Conservation (phyloP, 2,797 vertebrate species). For the Halcyon leucocephala region DNA sequence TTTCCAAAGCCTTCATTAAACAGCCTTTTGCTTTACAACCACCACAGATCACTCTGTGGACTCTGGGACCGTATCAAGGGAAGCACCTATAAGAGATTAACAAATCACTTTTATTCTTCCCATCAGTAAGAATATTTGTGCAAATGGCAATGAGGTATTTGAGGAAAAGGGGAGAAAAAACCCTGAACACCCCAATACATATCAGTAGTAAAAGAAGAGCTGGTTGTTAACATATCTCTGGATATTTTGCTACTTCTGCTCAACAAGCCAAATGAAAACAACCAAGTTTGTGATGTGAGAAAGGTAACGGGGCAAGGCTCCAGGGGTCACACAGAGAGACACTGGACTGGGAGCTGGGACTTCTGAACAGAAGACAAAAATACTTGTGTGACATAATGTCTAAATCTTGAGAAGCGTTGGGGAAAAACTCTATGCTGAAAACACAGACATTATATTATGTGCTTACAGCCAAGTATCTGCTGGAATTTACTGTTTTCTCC, state of each 20-base stretch:
- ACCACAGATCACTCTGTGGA: background rate
- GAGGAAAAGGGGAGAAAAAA: too few species aligned
- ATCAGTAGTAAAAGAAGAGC: background rate
- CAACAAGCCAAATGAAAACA: background rate
- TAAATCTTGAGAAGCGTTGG: background rate
- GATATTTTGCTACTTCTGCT: background rate
- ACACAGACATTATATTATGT: background rate
- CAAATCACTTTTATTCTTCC: background rate
- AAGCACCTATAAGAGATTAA: background rate
- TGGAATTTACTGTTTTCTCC: slow-evolving; percentile 24
- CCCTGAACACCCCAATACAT: background rate
- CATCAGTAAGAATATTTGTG: background rate
- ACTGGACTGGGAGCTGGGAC: background rate
- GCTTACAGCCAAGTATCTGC: background rate
- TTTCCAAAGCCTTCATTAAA: slow-evolving; percentile 27
- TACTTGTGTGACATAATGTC: background rate
- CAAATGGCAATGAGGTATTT: background rate
- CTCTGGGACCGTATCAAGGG: background rate
- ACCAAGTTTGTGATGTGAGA: background rate
- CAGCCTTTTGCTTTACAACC: background rate
- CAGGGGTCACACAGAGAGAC: background rate
- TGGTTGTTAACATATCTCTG: background rate
- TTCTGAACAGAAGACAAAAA: background rate
- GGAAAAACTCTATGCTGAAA: background rate
- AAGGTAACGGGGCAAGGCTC: background rate